Evolutionary conservation across 2,797 vertebrate species (phyloP), one percentile per base, ranked within the genome.

Genomic region (Pogonophryne albipinna): DNA sequence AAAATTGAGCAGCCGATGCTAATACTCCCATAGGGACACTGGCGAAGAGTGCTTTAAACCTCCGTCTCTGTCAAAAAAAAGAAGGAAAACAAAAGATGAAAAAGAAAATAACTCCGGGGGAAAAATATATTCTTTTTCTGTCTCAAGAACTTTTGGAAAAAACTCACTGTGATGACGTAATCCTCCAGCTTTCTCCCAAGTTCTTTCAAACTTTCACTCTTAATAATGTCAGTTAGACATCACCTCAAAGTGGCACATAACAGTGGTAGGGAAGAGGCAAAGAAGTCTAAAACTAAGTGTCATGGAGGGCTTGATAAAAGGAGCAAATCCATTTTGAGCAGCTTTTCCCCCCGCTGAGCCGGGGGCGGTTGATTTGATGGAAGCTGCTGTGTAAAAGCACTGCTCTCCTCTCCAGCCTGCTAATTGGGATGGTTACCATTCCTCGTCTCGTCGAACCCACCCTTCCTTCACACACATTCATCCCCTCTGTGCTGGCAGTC

Each of bases 261-360:
- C 89, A 89, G 80, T 79, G 71, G 86, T 77, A 76, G 81, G 82
- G 77, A 76, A 62, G 89, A 86, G 86, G 85, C 85, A 90, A 81
- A 89, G 87, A 78, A 86, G 81, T 85, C 81, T 88, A 90, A 38
- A 90, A 90, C 88, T 85, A 89, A 90, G 90, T 92, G 90, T 92
- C 91, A 91, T 75, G 78, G 83, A 91, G 92, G 81, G 84, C 82
- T 87, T 91, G 90, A 92, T 93, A 86, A 93, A 93, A 92, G 88
- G 78, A 84, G 84, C 74, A 86, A 80, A 90, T 87, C 87, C 89
- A 87, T 89, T 92, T 85, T 80, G 84, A 91, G 89, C 82, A 71
- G 63, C 74, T 84, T 83, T 88, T 89, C 87, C 76, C 85, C 78
- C 85, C 82, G 80, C 90, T 78, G 85, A 87, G 92, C 90, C 63